Evolutionary conservation across 1,140 invertebrate species (phyloP).

Genomic region (Catajapyx aquilonaris): DNA sequence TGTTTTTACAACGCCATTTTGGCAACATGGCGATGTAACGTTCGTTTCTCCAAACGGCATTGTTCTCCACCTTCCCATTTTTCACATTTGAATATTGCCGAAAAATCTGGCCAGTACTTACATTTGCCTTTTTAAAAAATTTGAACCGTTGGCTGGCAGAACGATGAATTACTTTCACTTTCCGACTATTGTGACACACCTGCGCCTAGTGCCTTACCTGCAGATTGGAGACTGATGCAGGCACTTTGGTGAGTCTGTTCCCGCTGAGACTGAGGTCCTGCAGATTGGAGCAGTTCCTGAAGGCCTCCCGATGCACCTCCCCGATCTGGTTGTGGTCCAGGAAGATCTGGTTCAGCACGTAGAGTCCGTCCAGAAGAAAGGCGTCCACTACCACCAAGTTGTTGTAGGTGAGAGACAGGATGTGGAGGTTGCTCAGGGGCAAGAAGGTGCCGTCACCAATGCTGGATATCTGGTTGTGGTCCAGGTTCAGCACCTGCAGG

Average conservation of each 20-base stretch:
- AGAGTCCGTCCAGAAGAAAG: conserved; percentile 61
- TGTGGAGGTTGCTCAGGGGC: conserved; percentile 66
- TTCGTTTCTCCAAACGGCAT: too few species aligned
- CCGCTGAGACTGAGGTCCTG: conserved; percentile 73
- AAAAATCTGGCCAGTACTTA: too few species aligned
- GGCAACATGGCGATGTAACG: too few species aligned
- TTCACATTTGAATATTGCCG: too few species aligned
- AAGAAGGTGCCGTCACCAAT: conserved; percentile 71
- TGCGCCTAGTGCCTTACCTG: conserved; percentile 23
- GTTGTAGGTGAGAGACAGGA: conserved; percentile 65
- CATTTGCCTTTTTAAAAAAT: too few species aligned
- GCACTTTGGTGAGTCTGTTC: conserved; percentile 58
- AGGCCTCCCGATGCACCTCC: conserved; percentile 59
- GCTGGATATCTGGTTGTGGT: conserved; percentile 67
- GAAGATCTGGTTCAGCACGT: conserved; percentile 59
- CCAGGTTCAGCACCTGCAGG: conserved; percentile 64
- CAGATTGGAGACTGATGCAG: conserved; percentile 56
- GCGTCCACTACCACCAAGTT: conserved; percentile 54
- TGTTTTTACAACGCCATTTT: too few species aligned
- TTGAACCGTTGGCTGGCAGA: too few species aligned
- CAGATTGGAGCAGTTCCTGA: conserved; percentile 72
- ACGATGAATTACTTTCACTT: too few species aligned
- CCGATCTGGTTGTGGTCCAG: conserved; percentile 64
- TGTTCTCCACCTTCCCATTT: too few species aligned
- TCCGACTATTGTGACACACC: too few species aligned